phyloP scores from a whole-genome alignment of 2,113 vertebrate species.

The Hippocampus comes region DNA sequence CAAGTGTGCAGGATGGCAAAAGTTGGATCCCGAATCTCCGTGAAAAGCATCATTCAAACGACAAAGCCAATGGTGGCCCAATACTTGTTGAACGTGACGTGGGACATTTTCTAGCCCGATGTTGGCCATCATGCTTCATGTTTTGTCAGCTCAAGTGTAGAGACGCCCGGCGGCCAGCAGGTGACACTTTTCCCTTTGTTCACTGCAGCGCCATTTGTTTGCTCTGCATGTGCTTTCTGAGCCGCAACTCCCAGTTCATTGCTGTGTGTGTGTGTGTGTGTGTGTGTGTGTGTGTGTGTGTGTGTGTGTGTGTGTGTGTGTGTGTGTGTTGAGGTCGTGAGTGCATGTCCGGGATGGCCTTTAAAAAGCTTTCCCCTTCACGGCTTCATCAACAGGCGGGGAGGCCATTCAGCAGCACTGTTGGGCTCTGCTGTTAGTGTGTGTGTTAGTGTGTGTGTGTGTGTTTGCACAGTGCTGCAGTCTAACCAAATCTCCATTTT shows the following conservation, averaged over 20 bases:
- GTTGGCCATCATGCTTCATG: background rate
- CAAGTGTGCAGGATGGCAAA: too few relatives aligned
- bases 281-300: slow-evolving; percentile 22
- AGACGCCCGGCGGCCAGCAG: slow-evolving; percentile 63
- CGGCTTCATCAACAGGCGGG: slow-evolving; percentile 49
- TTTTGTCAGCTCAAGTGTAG: slow-evolving; percentile 43
- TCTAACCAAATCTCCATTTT: slow-evolving; percentile 34
- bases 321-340: slow-evolving; percentile 43
- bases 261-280: slow-evolving; percentile 6
- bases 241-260: slow-evolving; percentile 12
- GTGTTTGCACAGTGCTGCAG: slow-evolving; percentile 27
- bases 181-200: slow-evolving; percentile 74
- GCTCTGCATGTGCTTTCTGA: slow-evolving; percentile 33
- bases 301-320: background rate
- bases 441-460: slow-evolving; percentile 20
- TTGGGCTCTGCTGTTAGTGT: slow-evolving; percentile 40
- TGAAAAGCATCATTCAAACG: background rate
- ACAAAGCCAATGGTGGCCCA: background rate
- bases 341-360: slow-evolving; percentile 58
- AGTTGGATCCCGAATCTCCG: too few relatives aligned
- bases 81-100: background rate
- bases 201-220: slow-evolving; percentile 34
- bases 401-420: slow-evolving; percentile 56
- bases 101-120: background rate
- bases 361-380: slow-evolving; percentile 65